Evolutionary conservation across 92 coral and sea anemone species (phyloP).

Genomic region (Palythoa heliodiscus): DNA sequence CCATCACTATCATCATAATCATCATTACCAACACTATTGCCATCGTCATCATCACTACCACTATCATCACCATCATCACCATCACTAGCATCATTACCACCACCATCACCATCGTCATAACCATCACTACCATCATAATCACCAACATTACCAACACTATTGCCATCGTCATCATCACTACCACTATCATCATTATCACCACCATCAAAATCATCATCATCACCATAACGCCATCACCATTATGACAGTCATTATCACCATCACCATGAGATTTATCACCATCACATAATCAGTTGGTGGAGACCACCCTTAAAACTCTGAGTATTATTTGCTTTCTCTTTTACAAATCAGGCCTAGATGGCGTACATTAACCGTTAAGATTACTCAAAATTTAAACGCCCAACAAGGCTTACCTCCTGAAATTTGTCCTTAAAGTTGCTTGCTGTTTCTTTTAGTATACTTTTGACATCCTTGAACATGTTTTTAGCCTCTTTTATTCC

Average conservation of each 20-base stretch:
- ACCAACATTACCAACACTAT: neutral
- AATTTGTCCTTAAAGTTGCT: slow-evolving; percentile 63
- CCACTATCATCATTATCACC: neutral
- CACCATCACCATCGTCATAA: neutral
- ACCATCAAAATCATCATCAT: too few species aligned
- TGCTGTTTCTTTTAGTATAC: slow-evolving; percentile 64
- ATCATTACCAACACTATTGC: neutral
- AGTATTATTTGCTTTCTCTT: too few species aligned
- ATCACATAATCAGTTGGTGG: too few species aligned
- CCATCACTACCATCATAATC: neutral
- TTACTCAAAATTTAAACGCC: neutral
- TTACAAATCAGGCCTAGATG: too few species aligned
- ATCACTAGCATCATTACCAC: neutral
- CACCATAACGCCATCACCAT: neutral
- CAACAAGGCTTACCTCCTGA: slow-evolving; percentile 42
- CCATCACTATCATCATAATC: neutral
- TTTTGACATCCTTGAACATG: slow-evolving; percentile 60
- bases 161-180: neutral
- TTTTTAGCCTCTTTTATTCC: slow-evolving; percentile 74
- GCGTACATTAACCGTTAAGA: neutral
- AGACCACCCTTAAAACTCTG: too few species aligned
- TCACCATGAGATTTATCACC: neutral
- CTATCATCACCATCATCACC: neutral
- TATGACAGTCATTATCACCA: neutral
- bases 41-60: neutral